These are phyloP conservation scores for Origma solitaria DNA, from an alignment of 2,113 vertebrate species.

Conservation along the genomic window DNA sequence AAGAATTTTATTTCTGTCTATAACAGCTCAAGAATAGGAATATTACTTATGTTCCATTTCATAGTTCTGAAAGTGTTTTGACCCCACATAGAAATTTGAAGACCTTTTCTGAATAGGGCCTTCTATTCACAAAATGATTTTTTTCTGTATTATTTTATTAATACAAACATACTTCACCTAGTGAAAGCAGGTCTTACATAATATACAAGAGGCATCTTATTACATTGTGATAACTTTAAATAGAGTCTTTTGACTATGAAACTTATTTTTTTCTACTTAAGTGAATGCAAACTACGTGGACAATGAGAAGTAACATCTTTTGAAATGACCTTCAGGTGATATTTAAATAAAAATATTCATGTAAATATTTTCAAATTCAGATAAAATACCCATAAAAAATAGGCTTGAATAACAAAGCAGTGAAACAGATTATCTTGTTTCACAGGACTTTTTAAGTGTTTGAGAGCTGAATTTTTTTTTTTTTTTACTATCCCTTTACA, in stretches of 20 bases:
- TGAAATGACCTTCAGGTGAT: not conserved
- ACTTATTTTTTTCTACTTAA: slow-evolving; percentile 35
- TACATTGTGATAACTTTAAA: slow-evolving; percentile 57
- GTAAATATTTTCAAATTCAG: slow-evolving; percentile 5
- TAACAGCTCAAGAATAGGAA: slow-evolving; percentile 38
- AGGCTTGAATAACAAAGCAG: not conserved
- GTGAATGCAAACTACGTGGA: not conserved
- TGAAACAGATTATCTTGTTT: not conserved
- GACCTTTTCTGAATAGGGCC: slow-evolving; percentile 53
- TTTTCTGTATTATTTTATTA: slow-evolving; percentile 58
- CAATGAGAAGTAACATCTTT: slow-evolving; percentile 14
- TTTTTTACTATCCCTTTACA: not conserved
- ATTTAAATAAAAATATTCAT: not conserved
- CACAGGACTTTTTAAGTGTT: not conserved
- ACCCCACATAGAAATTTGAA: slow-evolving; percentile 61
- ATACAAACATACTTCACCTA: slow-evolving; percentile 53
- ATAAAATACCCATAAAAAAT: not conserved
- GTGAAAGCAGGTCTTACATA: slow-evolving; percentile 49
- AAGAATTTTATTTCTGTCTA: slow-evolving; percentile 53
- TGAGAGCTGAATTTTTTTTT: not conserved
- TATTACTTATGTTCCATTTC: slow-evolving; percentile 59
- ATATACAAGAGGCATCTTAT: slow-evolving; percentile 51
- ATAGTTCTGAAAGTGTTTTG: slow-evolving; percentile 51
- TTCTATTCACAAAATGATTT: slow-evolving; percentile 47
- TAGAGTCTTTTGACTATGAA: slow-evolving; percentile 45